Conservation (phyloP, 2,888 invertebrate genomes). For the Endomychus coccineus region DNA sequence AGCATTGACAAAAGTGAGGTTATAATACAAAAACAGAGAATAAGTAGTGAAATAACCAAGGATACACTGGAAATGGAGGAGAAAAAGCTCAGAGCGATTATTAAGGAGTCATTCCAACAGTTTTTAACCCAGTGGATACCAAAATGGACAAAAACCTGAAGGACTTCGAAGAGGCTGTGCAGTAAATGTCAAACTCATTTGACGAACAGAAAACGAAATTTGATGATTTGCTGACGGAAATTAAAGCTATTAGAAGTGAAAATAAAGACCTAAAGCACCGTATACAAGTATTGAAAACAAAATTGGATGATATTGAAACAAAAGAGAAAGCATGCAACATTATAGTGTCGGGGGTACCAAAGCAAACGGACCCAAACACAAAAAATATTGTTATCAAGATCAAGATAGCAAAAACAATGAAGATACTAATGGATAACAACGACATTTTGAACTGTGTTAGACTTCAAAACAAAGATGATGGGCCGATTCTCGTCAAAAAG, state of each 20-base stretch:
- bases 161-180: constrained; percentile 2
- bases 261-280: constrained; percentile 1
- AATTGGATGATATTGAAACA: background rate
- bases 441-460: background rate
- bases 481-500: background rate
- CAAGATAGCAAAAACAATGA: background rate
- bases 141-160: background rate
- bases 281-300: background rate
- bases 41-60: background rate
- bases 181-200: constrained; percentile 1
- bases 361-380: no score
- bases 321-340: background rate
- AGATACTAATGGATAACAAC: background rate
- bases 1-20: constrained; percentile 1
- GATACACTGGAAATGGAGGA: background rate
- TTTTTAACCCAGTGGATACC: no score
- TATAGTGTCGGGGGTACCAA: background rate
- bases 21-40: background rate
- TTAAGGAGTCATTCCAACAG: no score
- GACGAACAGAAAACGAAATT: background rate
- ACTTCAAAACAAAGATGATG: background rate
- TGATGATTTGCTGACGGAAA: background rate
- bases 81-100: background rate
- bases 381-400: no score
- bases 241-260: background rate